Evolutionary conservation across 35 echinoderm and acorn worm genomes (phyloP).

Genomic region (Lytechinus variegatus): DNA sequence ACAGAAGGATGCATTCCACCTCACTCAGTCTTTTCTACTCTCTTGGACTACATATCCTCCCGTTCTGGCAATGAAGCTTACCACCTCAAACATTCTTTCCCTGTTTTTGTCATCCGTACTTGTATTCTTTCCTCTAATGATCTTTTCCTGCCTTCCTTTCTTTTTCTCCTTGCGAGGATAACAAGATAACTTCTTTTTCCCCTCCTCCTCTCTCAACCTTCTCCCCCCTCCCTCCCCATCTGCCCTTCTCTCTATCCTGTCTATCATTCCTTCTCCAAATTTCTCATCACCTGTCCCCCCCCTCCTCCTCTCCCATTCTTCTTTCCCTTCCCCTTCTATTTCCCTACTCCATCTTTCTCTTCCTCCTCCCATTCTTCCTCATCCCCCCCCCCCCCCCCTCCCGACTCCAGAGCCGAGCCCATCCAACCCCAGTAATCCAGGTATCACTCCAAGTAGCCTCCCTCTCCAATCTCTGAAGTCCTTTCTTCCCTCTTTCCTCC

Average conservation of each 20-base stretch:
- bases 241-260: neutral
- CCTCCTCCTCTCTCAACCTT: neutral
- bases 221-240: neutral
- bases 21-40: no score
- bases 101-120: neutral
- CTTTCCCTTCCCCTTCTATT: constrained; percentile 17
- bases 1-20: no score
- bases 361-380: neutral
- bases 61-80: no score
- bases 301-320: neutral
- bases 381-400: neutral
- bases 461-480: neutral
- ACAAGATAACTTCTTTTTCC: neutral
- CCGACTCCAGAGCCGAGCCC: neutral
- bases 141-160: no score
- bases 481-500: constrained; percentile 9
- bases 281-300: neutral
- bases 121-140: neutral
- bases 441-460: neutral
- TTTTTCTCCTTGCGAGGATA: no score
- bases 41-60: no score
- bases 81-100: no score
- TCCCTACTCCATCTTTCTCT: neutral
- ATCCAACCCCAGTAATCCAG: constrained; percentile 19
- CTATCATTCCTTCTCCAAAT: neutral